phyloP scores from a whole-genome alignment of 2,797 vertebrate species.

The Argyrosomus regius region DNA sequence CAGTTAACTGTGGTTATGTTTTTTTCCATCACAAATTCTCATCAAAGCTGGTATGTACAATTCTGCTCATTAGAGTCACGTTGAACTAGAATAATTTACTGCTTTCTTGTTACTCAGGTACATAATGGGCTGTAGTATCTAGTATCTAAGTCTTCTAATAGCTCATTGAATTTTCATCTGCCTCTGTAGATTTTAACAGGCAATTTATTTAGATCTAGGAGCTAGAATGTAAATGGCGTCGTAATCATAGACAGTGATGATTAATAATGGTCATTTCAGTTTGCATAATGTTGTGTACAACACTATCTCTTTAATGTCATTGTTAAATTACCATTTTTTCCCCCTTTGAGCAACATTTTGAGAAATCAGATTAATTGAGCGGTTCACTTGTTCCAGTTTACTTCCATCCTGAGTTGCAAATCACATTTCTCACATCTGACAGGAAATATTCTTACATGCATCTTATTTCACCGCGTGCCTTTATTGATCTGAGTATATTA shows the following conservation, averaged over 20 bases:
- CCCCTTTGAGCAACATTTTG: constrained; percentile 24
- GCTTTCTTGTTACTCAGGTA: constrained; percentile 29
- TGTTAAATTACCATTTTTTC: constrained; percentile 27
- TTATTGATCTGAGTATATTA: not conserved
- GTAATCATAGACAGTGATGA: constrained; percentile 32
- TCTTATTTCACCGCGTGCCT: not conserved
- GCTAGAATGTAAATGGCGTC: constrained; percentile 46
- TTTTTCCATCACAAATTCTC: constrained; percentile 7
- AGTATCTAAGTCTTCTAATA: constrained; percentile 3
- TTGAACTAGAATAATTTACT: constrained; percentile 12
- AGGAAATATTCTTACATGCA: not conserved
- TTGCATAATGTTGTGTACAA: constrained; percentile 27
- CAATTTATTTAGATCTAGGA: constrained; percentile 55
- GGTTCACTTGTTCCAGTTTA: constrained; percentile 15
- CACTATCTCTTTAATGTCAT: constrained; percentile 23
- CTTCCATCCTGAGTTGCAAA: constrained; percentile 17
- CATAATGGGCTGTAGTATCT: constrained; percentile 25
- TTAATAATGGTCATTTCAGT: constrained; percentile 46
- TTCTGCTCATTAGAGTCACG: not conserved
- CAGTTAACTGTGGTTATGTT: constrained; percentile 6
- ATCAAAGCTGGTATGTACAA: constrained; percentile 4
- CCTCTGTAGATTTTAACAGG: constrained; percentile 49
- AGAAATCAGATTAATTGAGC: constrained; percentile 30
- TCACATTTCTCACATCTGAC: constrained; percentile 14
- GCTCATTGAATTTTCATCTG: constrained; percentile 50